phyloP scores from a whole-genome alignment of 2,797 vertebrate species.

The Artibeus lituratus region DNA sequence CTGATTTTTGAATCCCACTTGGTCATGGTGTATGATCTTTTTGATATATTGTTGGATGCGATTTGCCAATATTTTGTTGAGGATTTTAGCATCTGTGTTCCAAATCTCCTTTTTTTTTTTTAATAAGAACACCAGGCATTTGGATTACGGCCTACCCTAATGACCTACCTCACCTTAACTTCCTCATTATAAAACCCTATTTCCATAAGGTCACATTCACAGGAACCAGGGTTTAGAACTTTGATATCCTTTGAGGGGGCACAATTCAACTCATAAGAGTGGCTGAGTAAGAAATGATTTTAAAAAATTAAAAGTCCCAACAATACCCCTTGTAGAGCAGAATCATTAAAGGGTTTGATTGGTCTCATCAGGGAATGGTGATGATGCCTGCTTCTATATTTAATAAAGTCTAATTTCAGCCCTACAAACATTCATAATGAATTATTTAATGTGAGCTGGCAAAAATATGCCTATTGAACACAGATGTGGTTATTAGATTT shows the following conservation, averaged over 20 bases:
- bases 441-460: slow-evolving; percentile 68
- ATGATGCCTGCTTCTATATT: slow-evolving; percentile 62
- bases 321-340: background rate
- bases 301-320: slow-evolving; percentile 5
- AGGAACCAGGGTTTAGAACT: background rate
- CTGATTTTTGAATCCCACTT: too few relatives aligned
- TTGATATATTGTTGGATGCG: too few relatives aligned
- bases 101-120: background rate
- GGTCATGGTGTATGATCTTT: too few relatives aligned
- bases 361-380: slow-evolving; percentile 31
- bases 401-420: slow-evolving; percentile 72
- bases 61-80: too few relatives aligned
- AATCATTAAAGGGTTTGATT: slow-evolving; percentile 52
- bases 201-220: background rate
- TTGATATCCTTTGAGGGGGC: background rate
- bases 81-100: too few relatives aligned
- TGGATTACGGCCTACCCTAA: background rate
- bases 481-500: slow-evolving; percentile 54
- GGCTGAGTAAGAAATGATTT: background rate
- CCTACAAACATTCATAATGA: slow-evolving; percentile 58
- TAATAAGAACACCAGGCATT: background rate
- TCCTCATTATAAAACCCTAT: background rate
- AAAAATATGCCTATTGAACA: slow-evolving; percentile 63
- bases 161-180: background rate
- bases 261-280: background rate